A percentile compares a stretch with the other conserved stretches of the same genome.
Conservation (phyloP, 2,797 vertebrate species). For the Loris lydekkerianus region DNA sequence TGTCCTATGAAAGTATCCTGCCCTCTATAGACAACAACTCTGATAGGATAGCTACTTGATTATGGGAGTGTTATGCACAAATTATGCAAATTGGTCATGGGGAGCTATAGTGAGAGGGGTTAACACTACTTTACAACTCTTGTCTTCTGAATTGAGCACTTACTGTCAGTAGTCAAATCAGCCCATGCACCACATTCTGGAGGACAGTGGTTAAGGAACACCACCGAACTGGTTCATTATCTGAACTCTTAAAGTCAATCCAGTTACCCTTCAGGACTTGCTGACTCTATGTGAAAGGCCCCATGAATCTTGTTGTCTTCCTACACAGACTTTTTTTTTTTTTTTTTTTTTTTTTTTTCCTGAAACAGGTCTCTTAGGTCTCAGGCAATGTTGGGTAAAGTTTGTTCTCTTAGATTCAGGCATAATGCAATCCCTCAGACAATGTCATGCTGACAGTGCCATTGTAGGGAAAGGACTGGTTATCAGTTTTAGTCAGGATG, state of each 20-base stretch:
- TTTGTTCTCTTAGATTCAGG: background rate
- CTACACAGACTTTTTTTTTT: background rate
- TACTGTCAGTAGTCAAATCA: background rate
- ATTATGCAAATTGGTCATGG: background rate
- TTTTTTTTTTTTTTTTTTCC: background rate
- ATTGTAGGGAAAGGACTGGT: background rate
- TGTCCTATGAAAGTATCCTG: background rate
- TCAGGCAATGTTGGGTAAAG: background rate
- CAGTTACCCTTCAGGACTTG: background rate
- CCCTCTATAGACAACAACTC: background rate
- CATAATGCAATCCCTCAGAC: background rate
- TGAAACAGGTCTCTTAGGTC: background rate
- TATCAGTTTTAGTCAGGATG: background rate
- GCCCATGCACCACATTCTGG: background rate
- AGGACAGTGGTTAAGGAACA: background rate
- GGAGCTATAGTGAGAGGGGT: background rate
- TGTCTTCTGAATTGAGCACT: background rate
- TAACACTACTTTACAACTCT: background rate
- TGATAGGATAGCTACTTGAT: background rate
- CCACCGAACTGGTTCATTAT: too few relatives aligned
- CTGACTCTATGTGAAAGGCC: background rate
- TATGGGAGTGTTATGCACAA: background rate
- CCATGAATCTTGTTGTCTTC: background rate
- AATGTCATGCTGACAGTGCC: background rate
- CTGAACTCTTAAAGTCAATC: background rate